These are phyloP conservation scores for Pherbina coryleti DNA, from an alignment of 2,888 invertebrate species.

Conservation along the genomic window DNA sequence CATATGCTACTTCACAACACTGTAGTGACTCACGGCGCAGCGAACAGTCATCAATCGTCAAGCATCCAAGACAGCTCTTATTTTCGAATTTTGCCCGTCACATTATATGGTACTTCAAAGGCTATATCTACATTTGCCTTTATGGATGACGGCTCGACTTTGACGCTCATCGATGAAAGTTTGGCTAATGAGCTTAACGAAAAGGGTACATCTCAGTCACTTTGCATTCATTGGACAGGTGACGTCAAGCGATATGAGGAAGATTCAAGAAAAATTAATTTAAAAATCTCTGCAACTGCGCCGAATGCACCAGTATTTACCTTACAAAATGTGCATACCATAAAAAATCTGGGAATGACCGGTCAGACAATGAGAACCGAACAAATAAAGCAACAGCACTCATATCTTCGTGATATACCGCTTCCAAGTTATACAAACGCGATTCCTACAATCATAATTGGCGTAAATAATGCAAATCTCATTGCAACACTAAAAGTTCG, in stretches of 20 bases:
- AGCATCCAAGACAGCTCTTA: not conserved
- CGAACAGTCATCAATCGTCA: not conserved
- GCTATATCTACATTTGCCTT: constrained; percentile 23
- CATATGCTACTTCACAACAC: constrained; percentile 22
- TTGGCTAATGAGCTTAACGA: constrained; percentile 26
- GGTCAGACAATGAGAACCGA: constrained; percentile 2
- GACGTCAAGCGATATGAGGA: constrained; percentile 18
- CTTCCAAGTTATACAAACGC: constrained; percentile 16
- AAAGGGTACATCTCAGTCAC: constrained; percentile 7
- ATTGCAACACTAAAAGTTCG: constrained; percentile 5
- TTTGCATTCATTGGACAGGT: constrained; percentile 37
- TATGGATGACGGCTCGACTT: constrained; percentile 25
- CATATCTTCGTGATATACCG: constrained; percentile 26
- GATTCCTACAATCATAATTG: constrained; percentile 34
- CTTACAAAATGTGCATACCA: constrained; percentile 21
- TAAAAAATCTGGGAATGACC: constrained; percentile 24
- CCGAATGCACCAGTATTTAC: no score
- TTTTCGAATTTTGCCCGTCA: constrained; percentile 36
- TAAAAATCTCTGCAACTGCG: constrained; percentile 27
- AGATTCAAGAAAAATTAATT: constrained; percentile 22
- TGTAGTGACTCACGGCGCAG: not conserved
- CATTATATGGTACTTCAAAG: constrained; percentile 17
- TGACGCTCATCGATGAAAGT: constrained; percentile 34
- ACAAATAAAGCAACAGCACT: constrained; percentile 27
- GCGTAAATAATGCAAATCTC: constrained; percentile 38